Base-by-base conservation (phyloP, 1,140 invertebrate species). In the Protaetia brevitarsis region DNA sequence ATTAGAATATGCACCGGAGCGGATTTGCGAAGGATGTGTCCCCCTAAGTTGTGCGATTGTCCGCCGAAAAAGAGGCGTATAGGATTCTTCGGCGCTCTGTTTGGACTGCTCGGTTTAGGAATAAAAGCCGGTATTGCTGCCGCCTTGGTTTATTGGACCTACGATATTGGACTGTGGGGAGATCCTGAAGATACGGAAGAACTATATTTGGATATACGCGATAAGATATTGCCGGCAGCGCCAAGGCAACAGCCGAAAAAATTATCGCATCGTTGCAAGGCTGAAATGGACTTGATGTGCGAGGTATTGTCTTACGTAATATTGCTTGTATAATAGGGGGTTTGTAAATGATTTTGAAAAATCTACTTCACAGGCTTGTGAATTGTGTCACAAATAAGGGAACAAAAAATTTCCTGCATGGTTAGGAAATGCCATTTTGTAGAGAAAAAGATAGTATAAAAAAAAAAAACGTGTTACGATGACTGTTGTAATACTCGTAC, bases 91-190 rank as follows among this genome's bases (percentile, higher is more conserved):
- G 64, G n/a, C 19, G 29, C 19, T 29, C 6, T 72, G 1, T 23
- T 66, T 31, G 23, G 10, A 3, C 3, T 65, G 13, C 8, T 57
- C 13, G 67, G 69, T 4, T 69, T 75, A 23, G 69, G 72, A 23
- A n/a, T 70, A 23, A 75, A 75, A 66, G 63, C 66, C 3, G 62
- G 66, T 0, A 30, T 73, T 16, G 73, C 73, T 23, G 69, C 64
- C 13, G 66, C 63, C 5, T 31, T 65, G 1, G 65, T 72, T 23
- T 75, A 74, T 30, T 61, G 68, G 8, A 69, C 72, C 1, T 72
- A 73, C 41, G 71, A 75, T 34, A 67, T 71, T 61, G 73, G 73
- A n/a, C 68, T 75, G 34, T 75, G 73, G 73, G 72, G 73, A 2
- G 68, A 63, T 23, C 61, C 69, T 6, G 68, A 75, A 27, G 66